phyloP scores from a whole-genome alignment of 2,888 invertebrate species.

The Sphaerophoria taeniata region DNA sequence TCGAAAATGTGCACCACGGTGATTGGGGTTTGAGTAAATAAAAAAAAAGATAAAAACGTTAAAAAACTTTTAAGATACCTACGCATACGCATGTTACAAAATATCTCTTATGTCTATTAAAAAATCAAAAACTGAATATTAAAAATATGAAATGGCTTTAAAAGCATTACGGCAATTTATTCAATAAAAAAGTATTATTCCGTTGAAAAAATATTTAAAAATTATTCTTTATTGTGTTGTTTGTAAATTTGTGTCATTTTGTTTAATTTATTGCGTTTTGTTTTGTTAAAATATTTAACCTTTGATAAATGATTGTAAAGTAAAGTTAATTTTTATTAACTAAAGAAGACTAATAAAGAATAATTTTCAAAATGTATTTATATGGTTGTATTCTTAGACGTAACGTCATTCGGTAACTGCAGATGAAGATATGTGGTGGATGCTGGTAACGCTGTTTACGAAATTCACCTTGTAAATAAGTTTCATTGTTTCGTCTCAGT shows the following conservation, averaged over 20 bases:
- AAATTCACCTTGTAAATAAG: too few relatives aligned
- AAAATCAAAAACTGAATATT: neutral
- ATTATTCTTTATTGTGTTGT: neutral
- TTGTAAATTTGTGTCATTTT: conserved; percentile 9
- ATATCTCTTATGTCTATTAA: conserved; percentile 17
- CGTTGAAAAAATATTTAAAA: conserved; percentile 4
- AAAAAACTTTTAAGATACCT: conserved; percentile 12
- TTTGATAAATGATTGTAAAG: neutral
- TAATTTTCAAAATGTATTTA: conserved; percentile 1
- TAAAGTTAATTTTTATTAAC: neutral
- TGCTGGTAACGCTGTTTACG: too few relatives aligned
- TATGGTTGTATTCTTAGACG: neutral
- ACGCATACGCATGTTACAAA: conserved; percentile 30
- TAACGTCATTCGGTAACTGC: too few relatives aligned
- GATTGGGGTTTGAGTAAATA: conserved; percentile 19
- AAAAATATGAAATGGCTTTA: conserved; percentile 5
- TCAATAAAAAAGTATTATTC: conserved; percentile 25
- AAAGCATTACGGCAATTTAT: neutral
- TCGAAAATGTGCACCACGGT: conserved; percentile 36
- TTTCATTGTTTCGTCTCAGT: too few relatives aligned
- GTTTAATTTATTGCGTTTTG: conserved; percentile 10
- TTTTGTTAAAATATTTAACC: neutral
- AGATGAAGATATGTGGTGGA: too few relatives aligned
- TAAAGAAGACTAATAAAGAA: conserved; percentile 27
- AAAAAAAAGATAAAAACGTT: neutral